Percentiles rank a stretch among this genome's conserved stretches.
Conservation (phyloP, 2,113 vertebrate genomes). For the Delphinapterus leucas region DNA sequence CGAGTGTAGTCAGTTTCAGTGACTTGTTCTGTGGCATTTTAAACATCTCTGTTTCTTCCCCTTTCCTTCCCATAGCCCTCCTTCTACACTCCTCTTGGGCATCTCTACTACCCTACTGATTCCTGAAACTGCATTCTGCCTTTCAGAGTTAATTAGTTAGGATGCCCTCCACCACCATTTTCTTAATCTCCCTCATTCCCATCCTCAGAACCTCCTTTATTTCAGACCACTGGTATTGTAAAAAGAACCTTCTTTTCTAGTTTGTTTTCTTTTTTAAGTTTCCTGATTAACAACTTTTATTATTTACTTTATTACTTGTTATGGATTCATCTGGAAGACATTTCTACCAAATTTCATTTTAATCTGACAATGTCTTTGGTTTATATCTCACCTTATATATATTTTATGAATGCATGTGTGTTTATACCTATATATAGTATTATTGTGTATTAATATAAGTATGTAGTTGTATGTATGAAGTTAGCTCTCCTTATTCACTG, state of each 20-base stretch:
- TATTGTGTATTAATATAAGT: neutral
- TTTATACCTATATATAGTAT: neutral
- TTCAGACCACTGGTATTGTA: neutral
- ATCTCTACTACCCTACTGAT: neutral
- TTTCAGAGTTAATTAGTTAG: neutral
- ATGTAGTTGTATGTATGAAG: neutral
- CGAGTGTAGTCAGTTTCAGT: rapidly evolving
- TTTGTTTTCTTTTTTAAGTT: neutral
- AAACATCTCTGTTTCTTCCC: neutral
- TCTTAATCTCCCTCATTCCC: neutral
- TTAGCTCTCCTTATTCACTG: neutral
- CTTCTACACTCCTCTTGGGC: rapidly evolving
- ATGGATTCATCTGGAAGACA: neutral
- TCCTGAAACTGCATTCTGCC: neutral
- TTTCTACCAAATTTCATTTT: neutral
- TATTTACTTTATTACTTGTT: neutral
- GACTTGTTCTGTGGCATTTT: neutral
- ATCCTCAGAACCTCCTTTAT: neutral
- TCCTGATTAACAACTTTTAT: neutral
- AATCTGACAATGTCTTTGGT: neutral
- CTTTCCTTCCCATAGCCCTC: neutral
- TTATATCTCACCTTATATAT: neutral
- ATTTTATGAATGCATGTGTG: neutral
- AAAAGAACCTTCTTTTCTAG: neutral
- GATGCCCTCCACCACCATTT: neutral